Percentiles rank a stretch among this genome's conserved stretches.
These are phyloP conservation scores for Sarcophaga bullata DNA, from an alignment of 1,140 invertebrate genomes.

Conservation along the genomic window DNA sequence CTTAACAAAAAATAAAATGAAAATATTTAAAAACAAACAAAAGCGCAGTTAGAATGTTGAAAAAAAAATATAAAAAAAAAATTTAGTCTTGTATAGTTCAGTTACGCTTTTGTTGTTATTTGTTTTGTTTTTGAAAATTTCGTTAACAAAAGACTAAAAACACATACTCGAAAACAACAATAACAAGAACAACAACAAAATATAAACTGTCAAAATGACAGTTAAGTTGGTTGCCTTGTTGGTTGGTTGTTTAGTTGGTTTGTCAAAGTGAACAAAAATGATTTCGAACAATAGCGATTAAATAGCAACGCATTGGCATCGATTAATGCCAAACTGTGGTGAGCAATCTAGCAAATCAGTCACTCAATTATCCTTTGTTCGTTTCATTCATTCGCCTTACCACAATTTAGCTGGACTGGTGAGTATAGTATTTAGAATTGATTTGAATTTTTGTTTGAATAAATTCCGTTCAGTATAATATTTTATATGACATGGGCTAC, in stretches of 20 bases:
- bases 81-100: neutral
- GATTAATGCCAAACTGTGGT: slow-evolving; percentile 28
- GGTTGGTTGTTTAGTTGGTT: neutral
- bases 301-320: neutral
- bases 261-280: slow-evolving; percentile 38
- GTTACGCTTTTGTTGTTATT: neutral
- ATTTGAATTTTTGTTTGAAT: too few relatives aligned
- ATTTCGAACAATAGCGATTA: neutral
- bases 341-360: slow-evolving; percentile 14
- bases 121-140: slow-evolving; percentile 21
- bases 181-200: slow-evolving; percentile 11
- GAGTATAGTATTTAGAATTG: too few relatives aligned
- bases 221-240: neutral
- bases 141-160: neutral
- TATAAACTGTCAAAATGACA: slow-evolving; percentile 31
- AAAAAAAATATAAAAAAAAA: too few relatives aligned
- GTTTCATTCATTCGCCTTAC: too few relatives aligned
- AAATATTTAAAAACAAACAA: slow-evolving; percentile 30
- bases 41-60: slow-evolving; percentile 29
- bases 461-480: too few relatives aligned
- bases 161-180: neutral
- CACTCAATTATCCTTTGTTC: too few relatives aligned
- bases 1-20: neutral
- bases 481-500: too few relatives aligned
- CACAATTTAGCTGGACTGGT: too few relatives aligned